These are phyloP conservation scores for Callimorpha dominula DNA, from an alignment of 2,888 invertebrate genomes.

Conservation along the genomic window DNA sequence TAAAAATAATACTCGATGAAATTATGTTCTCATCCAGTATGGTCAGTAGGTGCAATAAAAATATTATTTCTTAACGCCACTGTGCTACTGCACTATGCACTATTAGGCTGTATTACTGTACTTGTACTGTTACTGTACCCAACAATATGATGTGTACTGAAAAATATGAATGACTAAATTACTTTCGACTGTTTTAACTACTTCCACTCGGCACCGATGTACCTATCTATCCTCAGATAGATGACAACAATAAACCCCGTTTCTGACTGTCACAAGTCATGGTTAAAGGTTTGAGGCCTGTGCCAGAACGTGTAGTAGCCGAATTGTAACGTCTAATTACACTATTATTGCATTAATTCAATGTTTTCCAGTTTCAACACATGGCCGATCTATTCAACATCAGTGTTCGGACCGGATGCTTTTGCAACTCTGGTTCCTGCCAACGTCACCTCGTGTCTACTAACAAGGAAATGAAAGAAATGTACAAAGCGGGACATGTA, in stretches of 20 bases:
- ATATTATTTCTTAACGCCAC: too few relatives aligned
- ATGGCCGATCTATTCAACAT: constrained; percentile 95
- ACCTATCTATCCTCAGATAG: too few relatives aligned
- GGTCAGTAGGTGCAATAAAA: too few relatives aligned
- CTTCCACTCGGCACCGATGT: too few relatives aligned
- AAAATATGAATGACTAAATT: too few relatives aligned
- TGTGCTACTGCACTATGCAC: too few relatives aligned
- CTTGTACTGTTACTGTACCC: too few relatives aligned
- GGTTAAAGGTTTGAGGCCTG: background rate
- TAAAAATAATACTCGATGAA: too few relatives aligned
- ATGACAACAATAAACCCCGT: background rate
- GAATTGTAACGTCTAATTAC: background rate
- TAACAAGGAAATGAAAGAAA: constrained; percentile 90
- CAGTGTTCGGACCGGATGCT: constrained; percentile 96
- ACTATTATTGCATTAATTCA: background rate
- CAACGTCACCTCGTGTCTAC: constrained; percentile 91
- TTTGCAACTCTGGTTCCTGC: constrained; percentile 98
- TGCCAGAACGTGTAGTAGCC: background rate
- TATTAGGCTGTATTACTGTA: too few relatives aligned
- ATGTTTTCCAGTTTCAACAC: constrained; percentile 90
- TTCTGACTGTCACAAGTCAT: background rate
- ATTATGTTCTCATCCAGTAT: too few relatives aligned
- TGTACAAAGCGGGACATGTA: constrained; percentile 95
- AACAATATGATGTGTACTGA: too few relatives aligned
- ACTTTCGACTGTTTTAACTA: too few relatives aligned